A percentile compares a stretch with the other conserved stretches of the same genome.
These are phyloP conservation scores for Penaeus vannamei DNA, from an alignment of 1,140 invertebrate species.

Conservation along the genomic window DNA sequence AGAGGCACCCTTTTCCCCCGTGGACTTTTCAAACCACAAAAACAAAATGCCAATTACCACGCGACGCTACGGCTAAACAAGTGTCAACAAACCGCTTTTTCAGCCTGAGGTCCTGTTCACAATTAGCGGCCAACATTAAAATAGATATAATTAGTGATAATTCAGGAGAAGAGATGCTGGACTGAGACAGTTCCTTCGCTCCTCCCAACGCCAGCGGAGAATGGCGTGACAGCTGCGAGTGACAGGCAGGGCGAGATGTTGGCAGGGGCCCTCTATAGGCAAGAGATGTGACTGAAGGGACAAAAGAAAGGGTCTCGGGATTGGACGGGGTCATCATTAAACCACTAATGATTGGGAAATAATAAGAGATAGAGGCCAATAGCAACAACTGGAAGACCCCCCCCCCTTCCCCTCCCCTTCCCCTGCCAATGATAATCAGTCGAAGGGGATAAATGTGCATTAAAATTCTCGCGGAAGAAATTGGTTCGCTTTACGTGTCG, in stretches of 20 bases:
- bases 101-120: slow-evolving; percentile 41
- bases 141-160: slow-evolving; percentile 64
- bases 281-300: background rate
- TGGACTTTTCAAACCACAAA: slow-evolving; percentile 41
- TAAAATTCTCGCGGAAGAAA: too few relatives aligned
- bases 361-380: too few relatives aligned
- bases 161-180: slow-evolving; percentile 44
- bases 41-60: slow-evolving; percentile 60
- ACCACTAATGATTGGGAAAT: too few relatives aligned
- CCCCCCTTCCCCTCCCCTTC: too few relatives aligned
- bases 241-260: slow-evolving; percentile 50
- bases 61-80: slow-evolving; percentile 56
- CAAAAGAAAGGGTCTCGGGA: too few relatives aligned
- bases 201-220: slow-evolving; percentile 44
- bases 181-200: slow-evolving; percentile 48
- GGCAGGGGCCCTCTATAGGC: slow-evolving; percentile 27
- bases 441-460: too few relatives aligned
- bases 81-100: slow-evolving; percentile 57
- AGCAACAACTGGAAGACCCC: too few relatives aligned
- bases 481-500: too few relatives aligned
- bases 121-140: slow-evolving; percentile 61
- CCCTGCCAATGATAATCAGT: too few relatives aligned
- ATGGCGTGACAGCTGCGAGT: slow-evolving; percentile 40
- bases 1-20: background rate
- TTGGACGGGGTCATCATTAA: background rate